Conservation (phyloP, 1,140 invertebrate genomes). For the Drosophila tsacasi region DNA sequence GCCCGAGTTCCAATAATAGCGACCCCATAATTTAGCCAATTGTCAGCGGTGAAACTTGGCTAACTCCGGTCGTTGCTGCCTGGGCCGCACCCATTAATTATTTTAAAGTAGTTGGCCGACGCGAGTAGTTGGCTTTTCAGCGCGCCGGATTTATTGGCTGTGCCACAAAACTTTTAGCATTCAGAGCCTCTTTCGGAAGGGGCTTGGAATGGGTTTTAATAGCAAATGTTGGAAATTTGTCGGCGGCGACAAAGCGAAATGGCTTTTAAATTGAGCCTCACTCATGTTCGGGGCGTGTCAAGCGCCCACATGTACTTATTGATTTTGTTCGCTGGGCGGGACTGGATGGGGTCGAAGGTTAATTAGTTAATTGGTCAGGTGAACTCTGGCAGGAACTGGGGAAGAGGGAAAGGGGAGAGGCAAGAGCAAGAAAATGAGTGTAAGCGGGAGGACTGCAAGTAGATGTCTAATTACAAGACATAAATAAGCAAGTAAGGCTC, state of each 20-base stretch:
- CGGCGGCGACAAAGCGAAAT: constrained; percentile 75
- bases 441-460: not conserved
- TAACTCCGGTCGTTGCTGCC: constrained; percentile 51
- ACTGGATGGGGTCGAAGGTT: constrained; percentile 57
- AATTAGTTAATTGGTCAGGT: constrained; percentile 75
- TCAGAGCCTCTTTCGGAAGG: constrained; percentile 9
- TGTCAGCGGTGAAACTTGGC: constrained; percentile 64
- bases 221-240: constrained; percentile 58
- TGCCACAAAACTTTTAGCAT: constrained; percentile 58
- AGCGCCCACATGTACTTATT: constrained; percentile 68
- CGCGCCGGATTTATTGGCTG: constrained; percentile 72
- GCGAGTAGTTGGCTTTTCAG: constrained; percentile 62
- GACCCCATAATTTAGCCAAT: constrained; percentile 76
- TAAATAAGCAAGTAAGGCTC: constrained; percentile 5
- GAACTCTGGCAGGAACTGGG: constrained; percentile 7
- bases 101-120: constrained; percentile 79
- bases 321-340: constrained; percentile 52
- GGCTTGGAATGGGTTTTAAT: constrained; percentile 52
- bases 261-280: constrained; percentile 66
- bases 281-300: constrained; percentile 60
- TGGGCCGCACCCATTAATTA: constrained; percentile 80
- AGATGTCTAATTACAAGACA: constrained; percentile 9
- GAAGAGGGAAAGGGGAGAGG: not conserved
- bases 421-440: not conserved
- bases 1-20: constrained; percentile 23